A percentile compares a stretch with the other conserved stretches of the same genome.
Evolutionary conservation across 1,140 invertebrate genomes (phyloP).

Genomic region (Alviniconcha marisindica): DNA sequence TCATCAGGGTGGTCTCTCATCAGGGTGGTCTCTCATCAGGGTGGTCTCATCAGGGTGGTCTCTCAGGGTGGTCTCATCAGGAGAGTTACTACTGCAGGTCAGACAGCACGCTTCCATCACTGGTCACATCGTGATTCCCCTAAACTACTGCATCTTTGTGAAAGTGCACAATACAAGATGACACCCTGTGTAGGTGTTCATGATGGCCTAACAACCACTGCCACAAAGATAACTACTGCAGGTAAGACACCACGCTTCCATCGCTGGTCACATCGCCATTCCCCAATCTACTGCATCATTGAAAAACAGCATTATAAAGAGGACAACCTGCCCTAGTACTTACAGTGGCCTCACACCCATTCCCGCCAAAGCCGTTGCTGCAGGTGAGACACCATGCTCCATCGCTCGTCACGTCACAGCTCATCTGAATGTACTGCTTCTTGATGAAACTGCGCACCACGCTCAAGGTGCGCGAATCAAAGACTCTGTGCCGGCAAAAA

Average conservation of each 20-base stretch:
- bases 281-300: background rate
- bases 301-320: background rate
- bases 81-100: no score
- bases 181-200: no score
- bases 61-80: no score
- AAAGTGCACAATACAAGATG: no score
- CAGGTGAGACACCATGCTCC: conserved; percentile 67
- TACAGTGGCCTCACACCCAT: conserved; percentile 75
- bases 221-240: background rate
- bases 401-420: conserved; percentile 70
- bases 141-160: no score
- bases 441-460: conserved; percentile 67
- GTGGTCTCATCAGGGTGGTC: no score
- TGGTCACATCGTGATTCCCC: no score
- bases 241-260: background rate
- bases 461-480: conserved; percentile 66
- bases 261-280: background rate
- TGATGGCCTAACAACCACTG: background rate
- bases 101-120: no score
- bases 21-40: no score
- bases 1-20: no score
- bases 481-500: conserved; percentile 67
- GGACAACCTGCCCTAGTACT: conserved; percentile 18
- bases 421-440: conserved; percentile 75
- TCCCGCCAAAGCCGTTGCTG: conserved; percentile 75